Evolutionary conservation across 2,113 vertebrate genomes (phyloP).

Genomic region (Phalacrocorax aristotelis): DNA sequence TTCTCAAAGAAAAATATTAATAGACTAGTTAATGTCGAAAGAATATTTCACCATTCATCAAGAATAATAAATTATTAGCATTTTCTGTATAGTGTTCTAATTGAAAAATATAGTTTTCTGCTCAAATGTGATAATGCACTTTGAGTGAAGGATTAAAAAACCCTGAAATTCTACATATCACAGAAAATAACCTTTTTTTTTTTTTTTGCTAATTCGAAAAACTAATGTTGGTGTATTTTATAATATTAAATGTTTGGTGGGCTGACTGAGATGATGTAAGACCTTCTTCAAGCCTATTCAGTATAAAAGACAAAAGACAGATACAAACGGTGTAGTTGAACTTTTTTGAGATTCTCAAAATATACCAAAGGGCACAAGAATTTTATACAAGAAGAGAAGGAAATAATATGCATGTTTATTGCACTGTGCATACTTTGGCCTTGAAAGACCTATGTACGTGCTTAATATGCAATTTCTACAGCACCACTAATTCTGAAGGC

Average conservation of each 20-base stretch:
- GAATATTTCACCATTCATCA: conserved; percentile 21
- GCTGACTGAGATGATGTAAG: not conserved
- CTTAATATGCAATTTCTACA: not conserved
- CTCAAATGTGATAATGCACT: not conserved
- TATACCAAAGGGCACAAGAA: not conserved
- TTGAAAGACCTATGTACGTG: not conserved
- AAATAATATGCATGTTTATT: not conserved
- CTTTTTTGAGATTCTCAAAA: not conserved
- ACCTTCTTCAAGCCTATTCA: not conserved
- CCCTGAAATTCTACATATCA: not conserved
- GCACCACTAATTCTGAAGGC: not conserved
- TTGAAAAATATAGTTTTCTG: conserved; percentile 24
- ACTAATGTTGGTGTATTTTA: not conserved
- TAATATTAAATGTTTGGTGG: not conserved
- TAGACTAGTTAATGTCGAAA: not conserved
- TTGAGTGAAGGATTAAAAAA: conserved; percentile 11
- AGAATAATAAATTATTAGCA: conserved; percentile 25
- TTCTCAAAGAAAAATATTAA: conserved; percentile 29
- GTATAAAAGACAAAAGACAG: not conserved
- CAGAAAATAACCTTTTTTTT: not conserved
- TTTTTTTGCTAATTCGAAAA: not conserved
- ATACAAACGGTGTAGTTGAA: not conserved
- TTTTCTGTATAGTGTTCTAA: not conserved
- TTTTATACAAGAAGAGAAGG: not conserved
- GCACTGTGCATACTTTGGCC: not conserved